Base-by-base conservation (phyloP, 2,888 invertebrate genomes). In the Corbicula japonica region DNA sequence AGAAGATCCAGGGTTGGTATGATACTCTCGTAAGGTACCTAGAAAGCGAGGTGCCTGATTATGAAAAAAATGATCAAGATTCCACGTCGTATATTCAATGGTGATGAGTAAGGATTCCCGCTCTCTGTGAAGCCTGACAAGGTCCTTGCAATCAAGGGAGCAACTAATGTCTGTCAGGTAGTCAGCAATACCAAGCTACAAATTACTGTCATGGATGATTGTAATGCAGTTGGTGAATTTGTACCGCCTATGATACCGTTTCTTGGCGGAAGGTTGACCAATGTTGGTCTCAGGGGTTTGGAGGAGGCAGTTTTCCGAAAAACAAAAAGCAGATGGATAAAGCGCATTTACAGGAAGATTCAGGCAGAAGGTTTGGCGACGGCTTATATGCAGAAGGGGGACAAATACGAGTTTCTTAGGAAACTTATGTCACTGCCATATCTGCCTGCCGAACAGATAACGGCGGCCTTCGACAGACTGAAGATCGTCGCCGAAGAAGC, bases 221-320 rank as follows among this genome's bases (percentile, higher is more conserved):
- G 71, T 26, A 80, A 60, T 65, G 80, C 73, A 1, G 21, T 56
- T n/a, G 80, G 80, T 10, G 54, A 84, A 6, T 78, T 65, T 52
- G 6, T 71, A 2, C 58, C 56, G 18, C 76, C 71, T 1, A 21
- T 84, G 52, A 76, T 81, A 30, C 8, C 70, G 10, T 69, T 56
- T 63, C 81, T 82, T 12, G 81, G 81, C 15, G 52, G 75, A 15
- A 48, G 76, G 21, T 62, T 84, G 6, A 23, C 62, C 8, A 32
- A 82, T 46, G 48, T 58, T 26, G 76, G 71, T n/a, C 8, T 83
- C 4, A 30, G 12, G 4, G 62, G 35, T 6, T 79, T 78, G 48
- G 32, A 32, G 1, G 76, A 70, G 1, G 76, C 82, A 10, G 48
- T 61, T 5, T 80, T 65, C 26, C 69, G 41, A 1, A 44, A 6